phyloP scores from a whole-genome alignment of 23 tunicate genomes.

The Pegea sp. region DNA sequence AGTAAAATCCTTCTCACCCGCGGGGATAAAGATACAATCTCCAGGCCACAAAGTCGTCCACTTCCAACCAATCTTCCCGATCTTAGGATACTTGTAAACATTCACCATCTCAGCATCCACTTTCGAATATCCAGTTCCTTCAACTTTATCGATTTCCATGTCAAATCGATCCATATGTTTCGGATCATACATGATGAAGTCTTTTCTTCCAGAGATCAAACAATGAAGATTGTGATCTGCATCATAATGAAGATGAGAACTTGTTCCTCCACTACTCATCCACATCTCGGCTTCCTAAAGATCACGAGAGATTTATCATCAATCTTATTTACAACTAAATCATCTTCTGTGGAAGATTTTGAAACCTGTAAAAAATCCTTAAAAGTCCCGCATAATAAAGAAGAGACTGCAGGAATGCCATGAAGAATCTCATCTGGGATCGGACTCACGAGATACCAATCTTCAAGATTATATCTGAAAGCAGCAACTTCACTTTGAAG shows the following conservation, averaged over 20 bases:
- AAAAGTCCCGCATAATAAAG: constrained; percentile 46
- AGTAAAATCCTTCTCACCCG: constrained; percentile 10
- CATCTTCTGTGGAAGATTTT: no score
- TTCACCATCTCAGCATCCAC: constrained; percentile 77
- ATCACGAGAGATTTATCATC: background rate
- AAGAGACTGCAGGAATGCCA: constrained; percentile 17
- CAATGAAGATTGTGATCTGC: constrained; percentile 81
- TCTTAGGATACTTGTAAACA: constrained; percentile 49
- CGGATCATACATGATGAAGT: constrained; percentile 47
- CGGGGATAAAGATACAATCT: constrained; percentile 73
- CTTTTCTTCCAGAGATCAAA: constrained; percentile 59
- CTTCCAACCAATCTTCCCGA: constrained; percentile 59
- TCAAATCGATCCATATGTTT: constrained; percentile 49
- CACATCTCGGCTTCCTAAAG: constrained; percentile 67
- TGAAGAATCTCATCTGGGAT: constrained; percentile 64
- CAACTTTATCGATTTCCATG: constrained; percentile 56
- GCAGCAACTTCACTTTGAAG: no score
- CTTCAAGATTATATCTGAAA: constrained; percentile 59
- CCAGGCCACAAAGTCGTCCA: constrained; percentile 89
- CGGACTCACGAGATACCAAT: constrained; percentile 86
- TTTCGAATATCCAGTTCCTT: constrained; percentile 35
- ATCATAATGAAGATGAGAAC: constrained; percentile 66
- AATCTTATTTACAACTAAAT: no score
- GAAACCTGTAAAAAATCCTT: constrained; percentile 5
- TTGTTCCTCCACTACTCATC: constrained; percentile 92